Evolutionary conservation across 2,888 invertebrate genomes (phyloP).

Genomic region (Orthosia incerta): DNA sequence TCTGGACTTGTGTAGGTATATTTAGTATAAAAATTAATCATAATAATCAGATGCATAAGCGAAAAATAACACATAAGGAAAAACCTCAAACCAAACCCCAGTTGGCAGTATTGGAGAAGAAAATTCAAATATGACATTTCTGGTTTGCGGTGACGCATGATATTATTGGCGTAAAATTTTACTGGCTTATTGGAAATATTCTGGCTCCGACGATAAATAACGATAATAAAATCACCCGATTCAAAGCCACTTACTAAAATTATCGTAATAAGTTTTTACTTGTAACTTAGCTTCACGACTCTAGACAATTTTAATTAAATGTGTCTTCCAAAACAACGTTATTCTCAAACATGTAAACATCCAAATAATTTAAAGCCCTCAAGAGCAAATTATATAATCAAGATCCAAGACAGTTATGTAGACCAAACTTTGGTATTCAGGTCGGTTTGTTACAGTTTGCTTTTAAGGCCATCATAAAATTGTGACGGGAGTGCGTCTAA

Average conservation of each 20-base stretch:
- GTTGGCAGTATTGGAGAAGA: constrained; percentile 38
- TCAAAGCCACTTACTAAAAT: background rate
- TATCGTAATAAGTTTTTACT: constrained; percentile 18
- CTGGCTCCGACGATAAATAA: constrained; percentile 6
- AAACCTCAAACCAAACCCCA: constrained; percentile 17
- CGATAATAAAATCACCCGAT: constrained; percentile 5
- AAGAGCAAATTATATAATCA: constrained; percentile 59
- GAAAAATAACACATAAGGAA: constrained; percentile 5
- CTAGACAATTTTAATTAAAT: constrained; percentile 30
- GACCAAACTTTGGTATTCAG: constrained; percentile 39
- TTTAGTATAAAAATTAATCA: background rate
- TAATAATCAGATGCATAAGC: constrained; percentile 13
- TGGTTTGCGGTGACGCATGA: constrained; percentile 40
- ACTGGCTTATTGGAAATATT: constrained; percentile 41
- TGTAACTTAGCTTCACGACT: constrained; percentile 13
- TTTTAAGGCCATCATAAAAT: constrained; percentile 54
- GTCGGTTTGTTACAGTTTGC: constrained; percentile 48
- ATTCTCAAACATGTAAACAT: constrained; percentile 41
- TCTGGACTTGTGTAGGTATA: constrained; percentile 1
- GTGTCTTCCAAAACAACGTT: constrained; percentile 45
- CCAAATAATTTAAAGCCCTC: constrained; percentile 46
- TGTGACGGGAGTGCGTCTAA: constrained; percentile 33
- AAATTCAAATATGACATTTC: constrained; percentile 52
- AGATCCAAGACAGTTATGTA: constrained; percentile 49
- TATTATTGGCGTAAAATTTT: constrained; percentile 26